These are phyloP conservation scores for Mormyrops boulengeri DNA, from an alignment of 2,797 vertebrate genomes.

Conservation along the genomic window DNA sequence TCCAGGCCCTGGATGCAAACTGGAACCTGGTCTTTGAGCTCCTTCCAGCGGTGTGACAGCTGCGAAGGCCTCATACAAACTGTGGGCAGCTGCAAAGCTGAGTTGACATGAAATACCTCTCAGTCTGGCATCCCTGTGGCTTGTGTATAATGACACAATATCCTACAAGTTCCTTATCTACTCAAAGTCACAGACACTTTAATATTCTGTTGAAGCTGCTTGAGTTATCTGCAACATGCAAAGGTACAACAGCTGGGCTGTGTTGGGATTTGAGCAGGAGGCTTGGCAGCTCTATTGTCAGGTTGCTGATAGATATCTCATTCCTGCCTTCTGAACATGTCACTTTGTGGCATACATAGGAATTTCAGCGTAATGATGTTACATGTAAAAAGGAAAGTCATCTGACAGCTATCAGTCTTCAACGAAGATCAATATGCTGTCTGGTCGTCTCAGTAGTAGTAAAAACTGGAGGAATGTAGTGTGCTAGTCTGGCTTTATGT, in stretches of 20 bases:
- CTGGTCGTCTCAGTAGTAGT: neutral
- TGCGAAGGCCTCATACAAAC: neutral
- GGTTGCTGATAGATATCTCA: neutral
- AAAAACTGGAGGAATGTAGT: neutral
- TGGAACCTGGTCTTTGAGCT: neutral
- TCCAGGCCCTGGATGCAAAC: slow-evolving; percentile 33
- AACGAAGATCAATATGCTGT: neutral
- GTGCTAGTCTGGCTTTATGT: neutral
- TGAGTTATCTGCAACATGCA: neutral
- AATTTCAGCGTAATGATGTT: neutral
- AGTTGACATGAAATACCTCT: neutral
- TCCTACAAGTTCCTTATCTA: neutral
- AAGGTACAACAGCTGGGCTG: neutral
- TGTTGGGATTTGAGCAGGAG: neutral
- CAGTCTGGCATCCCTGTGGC: neutral
- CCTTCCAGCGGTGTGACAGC: neutral
- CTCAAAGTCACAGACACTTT: neutral
- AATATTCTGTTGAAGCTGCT: neutral
- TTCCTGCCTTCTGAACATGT: neutral
- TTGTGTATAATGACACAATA: neutral
- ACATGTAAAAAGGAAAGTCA: neutral
- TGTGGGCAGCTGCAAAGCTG: neutral
- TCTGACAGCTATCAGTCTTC: neutral
- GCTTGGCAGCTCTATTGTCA: neutral
- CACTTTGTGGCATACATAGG: neutral